Evolutionary conservation across 2,113 vertebrate species (phyloP).

Genomic region (Lynx canadensis): DNA sequence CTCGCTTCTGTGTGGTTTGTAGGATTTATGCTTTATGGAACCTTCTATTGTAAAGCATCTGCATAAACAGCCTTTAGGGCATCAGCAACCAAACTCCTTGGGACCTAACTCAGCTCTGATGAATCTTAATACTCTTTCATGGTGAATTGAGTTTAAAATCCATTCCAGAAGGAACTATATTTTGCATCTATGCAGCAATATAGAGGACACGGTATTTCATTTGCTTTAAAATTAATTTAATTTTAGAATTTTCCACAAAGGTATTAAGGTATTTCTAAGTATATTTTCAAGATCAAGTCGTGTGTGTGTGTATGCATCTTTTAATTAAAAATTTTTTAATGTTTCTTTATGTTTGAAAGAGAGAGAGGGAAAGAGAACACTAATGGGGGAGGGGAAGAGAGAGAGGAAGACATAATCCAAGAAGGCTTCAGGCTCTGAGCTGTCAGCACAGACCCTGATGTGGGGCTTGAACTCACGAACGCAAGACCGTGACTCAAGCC

Average conservation of each 20-base stretch:
- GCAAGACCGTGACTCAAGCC: too few relatives aligned
- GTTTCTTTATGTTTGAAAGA: too few relatives aligned
- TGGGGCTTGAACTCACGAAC: too few relatives aligned
- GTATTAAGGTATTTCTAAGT: slow-evolving; percentile 2
- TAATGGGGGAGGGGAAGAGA: too few relatives aligned
- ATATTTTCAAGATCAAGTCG: not conserved
- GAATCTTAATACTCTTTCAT: not conserved
- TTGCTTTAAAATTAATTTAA: not conserved
- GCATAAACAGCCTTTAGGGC: not conserved
- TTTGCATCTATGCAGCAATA: not conserved
- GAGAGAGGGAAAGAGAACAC: too few relatives aligned
- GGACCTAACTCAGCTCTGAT: not conserved
- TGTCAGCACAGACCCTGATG: too few relatives aligned
- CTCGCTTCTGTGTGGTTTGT: not conserved
- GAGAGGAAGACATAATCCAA: too few relatives aligned
- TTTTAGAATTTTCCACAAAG: not conserved
- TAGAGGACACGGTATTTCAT: not conserved
- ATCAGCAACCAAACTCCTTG: not conserved
- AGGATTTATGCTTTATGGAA: not conserved
- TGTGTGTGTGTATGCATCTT: not conserved
- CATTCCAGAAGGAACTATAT: not conserved
- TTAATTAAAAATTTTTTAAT: too few relatives aligned
- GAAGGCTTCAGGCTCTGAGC: too few relatives aligned
- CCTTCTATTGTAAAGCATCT: not conserved
- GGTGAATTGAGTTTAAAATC: not conserved